Base-by-base conservation (phyloP, 2,888 invertebrate species). In the Noctua comes region DNA sequence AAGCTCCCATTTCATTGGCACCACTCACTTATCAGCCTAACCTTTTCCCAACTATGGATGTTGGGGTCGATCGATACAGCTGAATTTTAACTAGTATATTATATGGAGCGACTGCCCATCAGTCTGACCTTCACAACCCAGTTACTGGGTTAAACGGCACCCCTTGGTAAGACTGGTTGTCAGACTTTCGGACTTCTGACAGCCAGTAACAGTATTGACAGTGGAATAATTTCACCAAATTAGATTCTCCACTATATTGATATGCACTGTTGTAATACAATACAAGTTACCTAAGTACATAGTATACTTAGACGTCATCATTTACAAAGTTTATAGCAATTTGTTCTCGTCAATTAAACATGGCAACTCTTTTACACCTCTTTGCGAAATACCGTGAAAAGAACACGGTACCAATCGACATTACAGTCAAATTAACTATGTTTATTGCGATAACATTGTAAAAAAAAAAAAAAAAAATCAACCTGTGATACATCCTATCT, bases 331-430 rank as follows among this genome's bases (percentile, higher is more conserved):
- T 21, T 36, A 68, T 31, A 13, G 79, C 24, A 21, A 71, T 84
- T 79, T 21, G 86, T 86, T 83, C 75, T 24, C 11, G 57, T 73
- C 84, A 84, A 86, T 86, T 79, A 73, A 43, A 3, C 31, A 4
- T 18, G 16, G 65, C n/a, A 51, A 48, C 48, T n/a, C n/a, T 73
- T 40, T 73, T 83, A 86, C 79, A 68, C 54, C 65, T 68, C 46
- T 59, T 75, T 66, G 62, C 73, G 62, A 79, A 83, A 68, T 83
- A 51, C 72, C 74, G 75, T 84, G 69, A 73, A 83, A 46, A 24
- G 18, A 54, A 79, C 74, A 86, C n/a, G 69, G 18, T 24, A 59
- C 27, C 46, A 78, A 69, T 83, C 31, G 70, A 57, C 36, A 66
- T 62, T 21, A 66, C 57, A 31, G 31, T 13, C 43, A 8, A 66